Evolutionary conservation across 1,140 invertebrate genomes (phyloP).

Genomic region (Temnothorax curvispinosus): DNA sequence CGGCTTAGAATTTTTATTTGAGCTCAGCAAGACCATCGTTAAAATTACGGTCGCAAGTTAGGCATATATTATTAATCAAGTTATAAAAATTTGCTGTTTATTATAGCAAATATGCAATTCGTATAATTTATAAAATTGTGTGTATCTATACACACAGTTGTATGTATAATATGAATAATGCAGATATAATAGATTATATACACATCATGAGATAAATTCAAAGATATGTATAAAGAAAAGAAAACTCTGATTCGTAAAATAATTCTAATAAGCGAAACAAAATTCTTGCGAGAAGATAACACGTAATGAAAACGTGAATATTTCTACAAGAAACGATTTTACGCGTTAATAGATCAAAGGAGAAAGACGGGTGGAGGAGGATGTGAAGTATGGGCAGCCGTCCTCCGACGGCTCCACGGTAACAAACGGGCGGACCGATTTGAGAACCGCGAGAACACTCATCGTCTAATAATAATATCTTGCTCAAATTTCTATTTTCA

Average conservation of each 20-base stretch:
- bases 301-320: conserved; percentile 13
- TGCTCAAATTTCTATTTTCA: conserved; percentile 77
- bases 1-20: no score
- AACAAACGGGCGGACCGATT: conserved; percentile 50
- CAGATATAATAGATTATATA: background rate
- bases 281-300: background rate
- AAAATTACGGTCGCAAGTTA: no score
- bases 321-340: conserved; percentile 5
- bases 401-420: conserved; percentile 40
- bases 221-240: background rate
- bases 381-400: conserved; percentile 33
- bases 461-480: conserved; percentile 74
- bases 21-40: no score
- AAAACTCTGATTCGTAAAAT: background rate
- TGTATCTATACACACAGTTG: background rate
- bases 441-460: conserved; percentile 68
- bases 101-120: background rate
- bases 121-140: background rate
- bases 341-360: conserved; percentile 32
- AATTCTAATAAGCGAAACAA: background rate
- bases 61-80: no score
- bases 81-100: no score
- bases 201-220: no score
- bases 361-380: conserved; percentile 13
- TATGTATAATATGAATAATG: background rate